These are phyloP conservation scores for Sphaerophoria rueppellii DNA, from an alignment of 2,888 invertebrate species.

Conservation along the genomic window DNA sequence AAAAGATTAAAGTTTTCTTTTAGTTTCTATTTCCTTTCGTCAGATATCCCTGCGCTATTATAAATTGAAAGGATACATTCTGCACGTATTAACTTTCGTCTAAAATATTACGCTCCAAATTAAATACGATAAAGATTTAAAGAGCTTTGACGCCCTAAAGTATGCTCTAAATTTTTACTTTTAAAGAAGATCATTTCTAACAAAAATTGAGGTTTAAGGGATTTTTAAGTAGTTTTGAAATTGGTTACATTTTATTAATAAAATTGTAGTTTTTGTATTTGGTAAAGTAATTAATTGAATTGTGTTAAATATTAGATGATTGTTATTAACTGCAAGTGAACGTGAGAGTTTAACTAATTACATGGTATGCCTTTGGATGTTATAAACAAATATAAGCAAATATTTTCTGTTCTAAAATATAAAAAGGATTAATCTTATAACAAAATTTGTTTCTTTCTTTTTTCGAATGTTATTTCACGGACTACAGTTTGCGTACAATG, in stretches of 20 bases:
- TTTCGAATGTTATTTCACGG: conserved; percentile 44
- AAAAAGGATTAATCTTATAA: conserved; percentile 35
- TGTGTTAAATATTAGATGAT: background rate
- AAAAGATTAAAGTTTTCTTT: conserved; percentile 44
- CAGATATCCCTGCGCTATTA: background rate
- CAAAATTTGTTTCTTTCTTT: conserved; percentile 44
- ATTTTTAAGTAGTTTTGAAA: background rate
- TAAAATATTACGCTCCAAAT: background rate
- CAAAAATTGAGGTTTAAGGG: background rate
- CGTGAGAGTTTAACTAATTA: conserved; percentile 32
- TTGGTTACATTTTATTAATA: background rate
- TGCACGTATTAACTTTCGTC: background rate
- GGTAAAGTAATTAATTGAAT: background rate
- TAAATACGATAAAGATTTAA: background rate
- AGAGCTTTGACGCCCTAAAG: background rate
- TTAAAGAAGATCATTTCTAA: background rate
- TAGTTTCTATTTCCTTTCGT: background rate
- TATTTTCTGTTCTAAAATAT: background rate
- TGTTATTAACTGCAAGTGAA: conserved; percentile 43
- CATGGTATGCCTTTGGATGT: conserved; percentile 46
- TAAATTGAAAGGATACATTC: conserved; percentile 13
- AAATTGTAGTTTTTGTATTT: background rate
- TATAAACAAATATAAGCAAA: conserved; percentile 1
- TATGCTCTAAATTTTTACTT: background rate
- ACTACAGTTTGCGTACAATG: conserved; percentile 93